These are phyloP conservation scores for Mythimna albipuncta DNA, from an alignment of 2,888 invertebrate species.

Conservation along the genomic window DNA sequence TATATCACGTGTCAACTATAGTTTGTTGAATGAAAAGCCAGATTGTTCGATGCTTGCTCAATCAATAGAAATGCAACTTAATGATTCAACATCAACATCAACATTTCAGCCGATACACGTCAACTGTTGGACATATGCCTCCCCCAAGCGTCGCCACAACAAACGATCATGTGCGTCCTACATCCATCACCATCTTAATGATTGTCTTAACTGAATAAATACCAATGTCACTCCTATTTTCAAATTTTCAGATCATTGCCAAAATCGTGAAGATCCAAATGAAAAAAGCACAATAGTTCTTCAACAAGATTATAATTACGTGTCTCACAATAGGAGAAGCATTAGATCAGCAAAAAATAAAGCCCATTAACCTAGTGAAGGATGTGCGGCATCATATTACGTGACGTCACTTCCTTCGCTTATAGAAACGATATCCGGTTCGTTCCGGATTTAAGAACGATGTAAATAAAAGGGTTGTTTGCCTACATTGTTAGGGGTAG, in stretches of 20 bases:
- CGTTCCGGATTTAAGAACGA: constrained; percentile 68
- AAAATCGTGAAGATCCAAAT: constrained; percentile 6
- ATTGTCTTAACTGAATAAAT: too few species aligned
- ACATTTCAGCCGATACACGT: too few species aligned
- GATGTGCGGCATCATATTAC: constrained; percentile 69
- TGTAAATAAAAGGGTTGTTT: constrained; percentile 75
- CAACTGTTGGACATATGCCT: too few species aligned
- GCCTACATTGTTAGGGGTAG: constrained; percentile 57
- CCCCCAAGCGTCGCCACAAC: too few species aligned
- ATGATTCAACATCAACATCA: not conserved
- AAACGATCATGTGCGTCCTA: too few species aligned
- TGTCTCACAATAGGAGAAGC: constrained; percentile 23
- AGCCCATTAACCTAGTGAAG: constrained; percentile 72
- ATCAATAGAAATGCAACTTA: not conserved
- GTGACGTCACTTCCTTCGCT: constrained; percentile 68
- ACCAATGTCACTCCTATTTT: not conserved
- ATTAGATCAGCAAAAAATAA: constrained; percentile 46
- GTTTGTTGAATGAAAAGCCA: not conserved
- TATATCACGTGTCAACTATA: too few species aligned
- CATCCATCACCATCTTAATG: too few species aligned
- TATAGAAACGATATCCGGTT: constrained; percentile 76
- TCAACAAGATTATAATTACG: constrained; percentile 33
- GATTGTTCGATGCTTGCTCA: not conserved
- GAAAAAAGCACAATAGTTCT: constrained; percentile 13
- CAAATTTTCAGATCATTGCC: constrained; percentile 6